A percentile compares a stretch with the other conserved stretches of the same genome.
These are phyloP conservation scores for Drosophila borborema DNA, from an alignment of 2,888 invertebrate genomes.

Conservation along the genomic window DNA sequence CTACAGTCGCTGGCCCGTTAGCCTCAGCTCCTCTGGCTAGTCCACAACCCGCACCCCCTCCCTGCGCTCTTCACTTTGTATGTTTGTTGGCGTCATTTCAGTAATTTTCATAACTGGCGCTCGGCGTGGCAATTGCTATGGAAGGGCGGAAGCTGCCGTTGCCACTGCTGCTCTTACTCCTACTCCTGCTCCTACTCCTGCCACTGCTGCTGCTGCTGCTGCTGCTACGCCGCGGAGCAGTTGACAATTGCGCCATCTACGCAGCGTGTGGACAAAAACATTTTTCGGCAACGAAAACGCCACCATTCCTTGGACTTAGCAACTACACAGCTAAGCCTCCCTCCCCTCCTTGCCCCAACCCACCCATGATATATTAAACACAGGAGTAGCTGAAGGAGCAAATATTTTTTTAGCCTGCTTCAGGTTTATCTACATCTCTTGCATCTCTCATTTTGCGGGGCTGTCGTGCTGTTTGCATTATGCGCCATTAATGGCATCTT, in stretches of 20 bases:
- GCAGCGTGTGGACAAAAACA: conserved; percentile 72
- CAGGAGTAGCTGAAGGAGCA: conserved; percentile 39
- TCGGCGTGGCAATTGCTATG: conserved; percentile 33
- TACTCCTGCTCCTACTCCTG: not conserved
- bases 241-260: conserved; percentile 66
- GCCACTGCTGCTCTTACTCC: not conserved
- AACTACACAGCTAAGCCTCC: not conserved
- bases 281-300: conserved; percentile 62
- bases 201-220: conserved; percentile 17
- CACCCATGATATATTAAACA: conserved; percentile 38
- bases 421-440: conserved; percentile 49
- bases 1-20: conserved; percentile 22
- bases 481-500: conserved; percentile 70
- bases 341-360: not conserved
- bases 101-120: conserved; percentile 79
- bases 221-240: conserved; percentile 38
- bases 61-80: conserved; percentile 39
- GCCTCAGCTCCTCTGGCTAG: not conserved
- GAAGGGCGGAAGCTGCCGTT: conserved; percentile 14
- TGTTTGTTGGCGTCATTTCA: conserved; percentile 75
- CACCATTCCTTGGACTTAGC: conserved; percentile 16
- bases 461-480: conserved; percentile 62
- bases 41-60: not conserved
- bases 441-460: conserved; percentile 55
- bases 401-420: conserved; percentile 64